phyloP scores from a whole-genome alignment of 1,140 invertebrate species.

The Grapholita molesta region DNA sequence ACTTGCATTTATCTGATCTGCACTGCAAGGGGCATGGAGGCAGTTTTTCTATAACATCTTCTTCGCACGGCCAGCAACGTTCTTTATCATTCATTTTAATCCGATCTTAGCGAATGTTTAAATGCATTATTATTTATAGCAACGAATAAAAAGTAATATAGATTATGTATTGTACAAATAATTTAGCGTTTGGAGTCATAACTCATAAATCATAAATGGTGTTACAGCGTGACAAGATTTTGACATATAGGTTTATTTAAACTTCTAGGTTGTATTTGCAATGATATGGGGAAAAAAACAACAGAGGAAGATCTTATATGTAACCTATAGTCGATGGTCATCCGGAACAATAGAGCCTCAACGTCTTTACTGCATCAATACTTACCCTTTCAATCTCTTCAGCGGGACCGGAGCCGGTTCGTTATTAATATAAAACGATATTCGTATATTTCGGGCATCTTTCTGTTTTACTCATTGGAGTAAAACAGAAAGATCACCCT shows the following conservation, averaged over 20 bases:
- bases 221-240: not conserved
- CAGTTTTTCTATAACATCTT: not conserved
- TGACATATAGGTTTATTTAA: not conserved
- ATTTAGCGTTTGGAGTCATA: not conserved
- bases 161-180: not conserved
- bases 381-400: too few species aligned
- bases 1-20: not conserved
- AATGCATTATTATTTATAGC: not conserved
- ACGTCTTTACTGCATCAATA: too few species aligned
- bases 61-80: not conserved
- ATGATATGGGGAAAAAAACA: too few species aligned
- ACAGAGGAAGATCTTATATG: too few species aligned
- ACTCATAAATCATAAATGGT: not conserved
- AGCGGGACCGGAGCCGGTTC: too few species aligned
- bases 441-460: too few species aligned
- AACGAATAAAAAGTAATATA: not conserved
- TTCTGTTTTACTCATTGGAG: too few species aligned
- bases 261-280: too few species aligned
- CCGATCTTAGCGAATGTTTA: not conserved
- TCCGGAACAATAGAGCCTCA: too few species aligned
- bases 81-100: not conserved
- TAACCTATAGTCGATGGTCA: too few species aligned
- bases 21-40: slow-evolving; percentile 7
- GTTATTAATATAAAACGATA: too few species aligned
- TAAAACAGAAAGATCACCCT: too few species aligned